Percentiles rank a stretch among this genome's conserved stretches.
These are phyloP conservation scores for Mustela lutreola DNA, from an alignment of 2,113 vertebrate genomes.

Conservation along the genomic window DNA sequence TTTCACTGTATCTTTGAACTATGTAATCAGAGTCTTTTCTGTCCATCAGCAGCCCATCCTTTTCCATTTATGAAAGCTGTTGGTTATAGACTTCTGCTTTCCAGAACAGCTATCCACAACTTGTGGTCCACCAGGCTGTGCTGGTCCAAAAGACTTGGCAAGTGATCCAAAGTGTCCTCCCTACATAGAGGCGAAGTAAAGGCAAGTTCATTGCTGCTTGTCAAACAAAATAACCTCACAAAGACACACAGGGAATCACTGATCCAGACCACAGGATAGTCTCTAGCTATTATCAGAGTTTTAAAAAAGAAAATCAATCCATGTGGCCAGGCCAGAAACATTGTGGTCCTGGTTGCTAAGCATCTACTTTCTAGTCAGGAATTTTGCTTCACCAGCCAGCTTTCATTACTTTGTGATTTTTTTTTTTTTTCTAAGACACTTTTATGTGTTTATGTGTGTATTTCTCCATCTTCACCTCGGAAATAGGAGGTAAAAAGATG, in stretches of 20 bases:
- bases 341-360: conserved; percentile 70
- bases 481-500: conserved; percentile 25
- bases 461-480: neutral
- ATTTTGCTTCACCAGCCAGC: conserved; percentile 8
- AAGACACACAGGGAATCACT: conserved; percentile 63
- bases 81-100: neutral
- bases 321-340: conserved; percentile 66
- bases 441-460: neutral
- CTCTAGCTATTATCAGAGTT: conserved; percentile 72
- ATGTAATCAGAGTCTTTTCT: conserved; percentile 4
- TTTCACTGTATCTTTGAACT: neutral
- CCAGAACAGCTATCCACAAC: neutral
- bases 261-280: conserved; percentile 65
- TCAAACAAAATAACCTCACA: conserved; percentile 49
- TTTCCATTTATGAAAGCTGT: neutral
- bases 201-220: conserved; percentile 23
- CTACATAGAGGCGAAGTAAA: neutral
- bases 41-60: neutral
- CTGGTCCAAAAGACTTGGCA: neutral
- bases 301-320: conserved; percentile 74
- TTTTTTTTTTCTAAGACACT: conserved; percentile 20
- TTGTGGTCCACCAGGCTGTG: neutral
- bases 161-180: neutral
- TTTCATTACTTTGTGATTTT: neutral
- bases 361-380: conserved; percentile 55